A percentile compares a stretch with the other conserved stretches of the same genome.
phyloP scores from a whole-genome alignment of 2,113 vertebrate genomes.

The Stictonetta naevosa region DNA sequence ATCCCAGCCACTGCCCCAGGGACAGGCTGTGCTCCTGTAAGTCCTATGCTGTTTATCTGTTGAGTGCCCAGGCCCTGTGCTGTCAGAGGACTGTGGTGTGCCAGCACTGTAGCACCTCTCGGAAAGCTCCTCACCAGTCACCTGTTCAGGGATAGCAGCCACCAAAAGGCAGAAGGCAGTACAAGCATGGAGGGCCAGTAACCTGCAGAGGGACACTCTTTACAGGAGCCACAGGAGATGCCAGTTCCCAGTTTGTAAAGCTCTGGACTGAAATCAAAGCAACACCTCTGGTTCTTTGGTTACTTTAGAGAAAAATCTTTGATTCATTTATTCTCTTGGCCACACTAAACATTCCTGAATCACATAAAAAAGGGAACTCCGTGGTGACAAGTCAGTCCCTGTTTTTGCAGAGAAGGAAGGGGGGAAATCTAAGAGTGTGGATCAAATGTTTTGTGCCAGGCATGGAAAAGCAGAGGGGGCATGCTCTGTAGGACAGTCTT shows the following conservation, averaged over 20 bases:
- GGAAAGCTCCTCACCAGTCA: not conserved
- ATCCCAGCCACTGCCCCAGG: not conserved
- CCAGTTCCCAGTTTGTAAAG: not conserved
- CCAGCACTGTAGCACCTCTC: not conserved
- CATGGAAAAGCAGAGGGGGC: not conserved
- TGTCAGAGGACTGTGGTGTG: not conserved
- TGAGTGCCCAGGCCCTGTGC: no score
- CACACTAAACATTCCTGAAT: accelerated
- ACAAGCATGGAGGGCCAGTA: no score
- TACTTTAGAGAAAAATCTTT: not conserved
- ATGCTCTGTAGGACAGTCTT: not conserved
- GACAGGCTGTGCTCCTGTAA: no score
- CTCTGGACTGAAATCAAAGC: not conserved
- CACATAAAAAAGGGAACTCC: not conserved
- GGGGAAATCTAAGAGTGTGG: not conserved
- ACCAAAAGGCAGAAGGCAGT: not conserved
- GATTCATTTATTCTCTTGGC: not conserved
- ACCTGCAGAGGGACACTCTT: accelerated
- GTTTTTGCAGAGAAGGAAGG: not conserved
- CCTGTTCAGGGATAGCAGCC: not conserved
- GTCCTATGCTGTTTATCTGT: no score
- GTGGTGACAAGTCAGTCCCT: not conserved
- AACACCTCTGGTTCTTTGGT: not conserved
- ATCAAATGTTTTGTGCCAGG: not conserved
- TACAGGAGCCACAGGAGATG: accelerated